Evolutionary conservation across 2,113 vertebrate genomes (phyloP), one percentile per base, ranked within the genome.

Genomic region (Strix uralensis): DNA sequence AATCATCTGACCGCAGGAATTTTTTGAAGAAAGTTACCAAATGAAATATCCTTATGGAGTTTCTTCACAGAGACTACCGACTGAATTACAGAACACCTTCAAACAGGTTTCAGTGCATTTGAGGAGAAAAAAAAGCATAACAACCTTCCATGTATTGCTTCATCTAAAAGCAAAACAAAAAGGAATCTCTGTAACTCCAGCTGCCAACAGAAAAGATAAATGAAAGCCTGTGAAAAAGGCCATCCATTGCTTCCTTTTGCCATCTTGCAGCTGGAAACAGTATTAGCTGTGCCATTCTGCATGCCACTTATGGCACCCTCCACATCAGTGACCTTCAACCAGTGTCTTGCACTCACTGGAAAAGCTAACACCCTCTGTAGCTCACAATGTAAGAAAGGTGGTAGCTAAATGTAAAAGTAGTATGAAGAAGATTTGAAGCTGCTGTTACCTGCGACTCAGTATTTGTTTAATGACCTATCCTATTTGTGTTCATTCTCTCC

Each of bases 111-210:
- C n/a, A 86, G 46, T 66, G 25, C 29, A 40, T 62, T 65, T 77
- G n/a, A 22, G 40, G 26, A 17, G 0, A 0, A 12, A 17, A 55
- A 7, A 18, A 32, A 3, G n/a, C 6, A 1, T 16, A 65, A 47
- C 16, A 42, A 11, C 30, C 49, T 73, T 47, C 61, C 0, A 2
- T 57, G 21, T 27, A 18, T 59, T 49, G 32, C 47, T 82, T 79
- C 44, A 36, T 59, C 54, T 26, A 34, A 67, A 74, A 81, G 34
- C 47, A 85, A 67, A 84, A 21, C 47, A 63, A 36, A 86, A 74
- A 46, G 9, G 26, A 51, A 87, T 36, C 52, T 49, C 54, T 38
- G 6, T n/a, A 73, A 63, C 30, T 92, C 29, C 29, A 51, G 16
- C 57, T 74, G 8, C 38, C 49, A 72, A 47, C 21, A 36, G 55